These are phyloP conservation scores for Poecilia latipinna DNA, from an alignment of 2,113 vertebrate genomes.

Conservation along the genomic window DNA sequence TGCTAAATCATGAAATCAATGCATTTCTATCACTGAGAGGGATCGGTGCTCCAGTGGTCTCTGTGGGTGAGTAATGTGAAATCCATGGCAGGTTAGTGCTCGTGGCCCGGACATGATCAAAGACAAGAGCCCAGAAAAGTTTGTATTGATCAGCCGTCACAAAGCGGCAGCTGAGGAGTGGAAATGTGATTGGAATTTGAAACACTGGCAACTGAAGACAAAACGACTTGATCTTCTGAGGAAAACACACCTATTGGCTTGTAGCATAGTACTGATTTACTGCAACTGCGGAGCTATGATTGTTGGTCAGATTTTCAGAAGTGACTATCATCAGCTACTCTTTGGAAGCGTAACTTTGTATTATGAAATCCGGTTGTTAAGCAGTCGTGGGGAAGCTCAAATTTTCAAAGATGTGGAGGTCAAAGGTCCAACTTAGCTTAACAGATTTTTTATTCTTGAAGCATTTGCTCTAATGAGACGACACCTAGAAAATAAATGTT, in stretches of 20 bases:
- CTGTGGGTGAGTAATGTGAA: slow-evolving; percentile 73
- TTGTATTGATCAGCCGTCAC: slow-evolving; percentile 53
- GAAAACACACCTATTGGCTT: not conserved
- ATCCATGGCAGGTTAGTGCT: slow-evolving; percentile 72
- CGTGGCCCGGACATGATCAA: slow-evolving; percentile 60
- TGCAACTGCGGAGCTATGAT: not conserved
- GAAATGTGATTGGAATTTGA: slow-evolving; percentile 29
- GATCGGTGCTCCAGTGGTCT: slow-evolving; percentile 62
- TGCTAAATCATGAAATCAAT: slow-evolving; percentile 74
- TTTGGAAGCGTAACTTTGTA: not conserved
- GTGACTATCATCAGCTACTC: not conserved
- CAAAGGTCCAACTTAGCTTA: slow-evolving; percentile 7
- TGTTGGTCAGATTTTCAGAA: not conserved
- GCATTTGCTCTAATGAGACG: not conserved
- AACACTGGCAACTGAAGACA: slow-evolving; percentile 23
- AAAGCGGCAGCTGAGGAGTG: slow-evolving; percentile 21
- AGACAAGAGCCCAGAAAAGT: slow-evolving; percentile 70
- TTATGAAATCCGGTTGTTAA: not conserved
- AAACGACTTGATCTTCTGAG: not conserved
- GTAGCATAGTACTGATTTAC: not conserved
- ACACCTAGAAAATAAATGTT: too few species aligned
- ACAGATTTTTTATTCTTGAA: not conserved
- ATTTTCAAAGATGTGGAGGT: not conserved
- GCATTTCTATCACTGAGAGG: slow-evolving; percentile 61
- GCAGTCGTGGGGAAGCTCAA: not conserved